Conservation (phyloP, 2,888 invertebrate genomes). For the Clistopyga incitator region DNA sequence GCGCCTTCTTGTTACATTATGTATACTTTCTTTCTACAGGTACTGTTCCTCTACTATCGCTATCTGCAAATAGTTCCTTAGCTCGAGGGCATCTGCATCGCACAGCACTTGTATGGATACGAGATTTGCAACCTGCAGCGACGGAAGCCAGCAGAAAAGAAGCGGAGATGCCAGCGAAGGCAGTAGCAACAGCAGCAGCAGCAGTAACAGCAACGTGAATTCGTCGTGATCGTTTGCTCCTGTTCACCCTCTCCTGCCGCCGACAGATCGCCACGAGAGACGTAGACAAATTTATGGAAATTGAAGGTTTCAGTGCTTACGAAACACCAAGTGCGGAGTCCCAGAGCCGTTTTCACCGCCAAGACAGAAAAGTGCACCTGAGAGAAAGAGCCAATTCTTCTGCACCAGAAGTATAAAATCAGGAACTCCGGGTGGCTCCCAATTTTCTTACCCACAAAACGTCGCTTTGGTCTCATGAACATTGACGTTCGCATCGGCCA, state of each 20-base stretch:
- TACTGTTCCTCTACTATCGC: constrained; percentile 11
- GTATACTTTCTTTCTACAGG: constrained; percentile 34
- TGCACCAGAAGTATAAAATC: not conserved
- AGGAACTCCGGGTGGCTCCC: not conserved
- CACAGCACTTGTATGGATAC: constrained; percentile 58
- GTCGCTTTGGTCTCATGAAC: not conserved
- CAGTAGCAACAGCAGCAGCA: constrained; percentile 21
- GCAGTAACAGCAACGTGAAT: constrained; percentile 34
- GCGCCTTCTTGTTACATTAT: constrained; percentile 31
- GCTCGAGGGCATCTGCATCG: constrained; percentile 26
- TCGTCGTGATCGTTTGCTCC: constrained; percentile 17
- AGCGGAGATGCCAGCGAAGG: constrained; percentile 13
- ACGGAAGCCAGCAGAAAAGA: not conserved
- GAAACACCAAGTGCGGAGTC: constrained; percentile 60
- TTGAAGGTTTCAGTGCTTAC: constrained; percentile 69
- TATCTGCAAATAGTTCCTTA: constrained; percentile 48
- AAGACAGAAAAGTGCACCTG: not conserved
- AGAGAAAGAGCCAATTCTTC: not conserved
- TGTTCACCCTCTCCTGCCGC: constrained; percentile 14
- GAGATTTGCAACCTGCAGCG: constrained; percentile 66
- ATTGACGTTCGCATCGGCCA: too few species aligned
- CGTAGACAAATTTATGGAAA: constrained; percentile 73
- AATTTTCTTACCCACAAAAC: not conserved
- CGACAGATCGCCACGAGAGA: constrained; percentile 56
- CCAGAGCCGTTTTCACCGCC: not conserved